Evolutionary conservation across 2,888 invertebrate genomes (phyloP).

Genomic region (Amphimallon solstitiale): DNA sequence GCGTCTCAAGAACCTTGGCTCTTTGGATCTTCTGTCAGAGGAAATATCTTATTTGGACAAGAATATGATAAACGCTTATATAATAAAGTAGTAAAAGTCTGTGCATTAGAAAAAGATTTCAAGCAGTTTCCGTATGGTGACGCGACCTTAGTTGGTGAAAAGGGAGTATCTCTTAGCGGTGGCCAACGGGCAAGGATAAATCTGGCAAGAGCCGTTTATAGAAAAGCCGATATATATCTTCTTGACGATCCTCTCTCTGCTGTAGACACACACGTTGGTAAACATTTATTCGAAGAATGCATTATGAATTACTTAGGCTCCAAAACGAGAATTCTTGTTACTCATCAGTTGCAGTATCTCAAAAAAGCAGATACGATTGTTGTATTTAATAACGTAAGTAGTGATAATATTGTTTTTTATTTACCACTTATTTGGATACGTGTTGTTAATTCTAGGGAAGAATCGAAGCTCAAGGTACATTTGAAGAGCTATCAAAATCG

Average conservation of each 20-base stretch:
- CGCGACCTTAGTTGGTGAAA: constrained; percentile 71
- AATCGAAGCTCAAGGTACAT: constrained; percentile 70
- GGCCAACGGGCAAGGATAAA: constrained; percentile 85
- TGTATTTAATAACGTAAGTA: constrained; percentile 66
- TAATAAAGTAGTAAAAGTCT: constrained; percentile 67
- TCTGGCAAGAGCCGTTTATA: constrained; percentile 80
- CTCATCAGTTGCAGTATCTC: constrained; percentile 77
- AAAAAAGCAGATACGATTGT: constrained; percentile 67
- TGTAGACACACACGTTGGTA: constrained; percentile 81
- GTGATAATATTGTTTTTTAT: not conserved
- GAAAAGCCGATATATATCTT: constrained; percentile 79
- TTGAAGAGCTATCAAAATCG: constrained; percentile 67
- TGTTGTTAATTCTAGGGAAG: constrained; percentile 62
- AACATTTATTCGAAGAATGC: constrained; percentile 80
- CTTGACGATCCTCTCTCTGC: constrained; percentile 85
- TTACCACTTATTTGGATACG: not conserved
- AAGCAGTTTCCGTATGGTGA: constrained; percentile 68
- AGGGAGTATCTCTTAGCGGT: constrained; percentile 81
- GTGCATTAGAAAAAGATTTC: constrained; percentile 73
- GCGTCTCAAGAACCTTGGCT: constrained; percentile 77
- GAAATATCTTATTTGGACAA: constrained; percentile 76
- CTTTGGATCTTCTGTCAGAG: constrained; percentile 69
- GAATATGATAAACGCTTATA: constrained; percentile 63
- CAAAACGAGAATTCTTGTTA: constrained; percentile 74
- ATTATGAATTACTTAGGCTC: constrained; percentile 67